Evolutionary conservation across 1,140 invertebrate genomes (phyloP), one percentile per base, ranked within the genome.

Genomic region (Lysiphlebus fabarum): DNA sequence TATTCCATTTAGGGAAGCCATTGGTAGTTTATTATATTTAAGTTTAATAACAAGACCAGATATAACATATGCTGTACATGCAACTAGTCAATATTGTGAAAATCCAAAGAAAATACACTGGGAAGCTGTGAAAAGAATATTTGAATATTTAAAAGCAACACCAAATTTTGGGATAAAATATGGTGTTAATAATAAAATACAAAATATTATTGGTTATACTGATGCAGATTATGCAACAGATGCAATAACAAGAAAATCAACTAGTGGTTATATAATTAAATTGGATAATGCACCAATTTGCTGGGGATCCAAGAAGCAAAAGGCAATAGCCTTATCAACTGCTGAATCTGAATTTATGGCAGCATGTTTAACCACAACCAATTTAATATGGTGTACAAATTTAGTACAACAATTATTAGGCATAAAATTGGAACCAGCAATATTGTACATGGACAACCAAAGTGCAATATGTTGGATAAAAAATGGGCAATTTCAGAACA

Each of bases 261-360:
- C 56, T 4, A 38, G 54, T n/a, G 56, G 56, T 37, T 59, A 48
- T 44, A 37, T 36, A 0, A 54, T 61, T 36, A 17, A 9, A 36
- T 38, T 61, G 5, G 38, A 17, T 43, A 11, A 45, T 38, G 57
- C 36, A 6, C 34, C 43, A 8, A 36, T 63, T 33, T 50, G 53
- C 0, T 63, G 62, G 62, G 14, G 37, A 6, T 51, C 36, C 37
- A 48, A 63, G 36, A 53, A 53, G n/a, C 62, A 60, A 54, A 56
- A 47, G 33, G 54, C 44, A n/a, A 41, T 63, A 10, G n/a, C 58
- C 17, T 17, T 60, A 7, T 48, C 45, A 6, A 74, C 73, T 11
- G 80, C 76, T 50, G 78, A 82, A 58, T 70, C 78, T 11, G 78
- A 82, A 64, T 82, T 80, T 61, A 69, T 81, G 7, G 73, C 75